Percentiles rank a stretch among this genome's conserved stretches.
Evolutionary conservation across 2,888 invertebrate species (phyloP).

Genomic region (Prenolepis imparis): DNA sequence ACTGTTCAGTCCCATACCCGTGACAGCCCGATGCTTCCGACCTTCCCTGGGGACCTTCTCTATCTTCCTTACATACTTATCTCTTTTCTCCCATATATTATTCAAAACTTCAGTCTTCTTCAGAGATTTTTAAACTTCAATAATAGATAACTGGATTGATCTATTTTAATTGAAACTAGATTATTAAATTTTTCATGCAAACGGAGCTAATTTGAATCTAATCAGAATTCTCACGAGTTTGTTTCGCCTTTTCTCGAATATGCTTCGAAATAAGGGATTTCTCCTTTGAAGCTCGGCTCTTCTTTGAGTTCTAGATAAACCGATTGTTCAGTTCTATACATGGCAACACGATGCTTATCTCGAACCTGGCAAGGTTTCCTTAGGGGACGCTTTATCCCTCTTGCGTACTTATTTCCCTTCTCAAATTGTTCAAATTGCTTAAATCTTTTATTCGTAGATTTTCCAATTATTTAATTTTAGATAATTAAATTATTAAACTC

Average conservation of each 20-base stretch:
- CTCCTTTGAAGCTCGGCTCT: background rate
- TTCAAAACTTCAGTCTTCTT: background rate
- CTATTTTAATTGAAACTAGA: background rate
- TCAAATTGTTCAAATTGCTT: background rate
- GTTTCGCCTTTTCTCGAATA: background rate
- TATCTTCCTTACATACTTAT: background rate
- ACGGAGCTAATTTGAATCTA: background rate
- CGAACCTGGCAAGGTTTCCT: constrained; percentile 7
- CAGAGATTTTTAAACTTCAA: background rate
- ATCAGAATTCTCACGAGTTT: background rate
- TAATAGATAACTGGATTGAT: background rate
- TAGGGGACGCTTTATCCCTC: constrained; percentile 7
- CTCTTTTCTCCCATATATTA: constrained; percentile 14
- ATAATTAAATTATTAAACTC: constrained; percentile 12
- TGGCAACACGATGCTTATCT: background rate
- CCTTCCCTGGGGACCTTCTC: background rate
- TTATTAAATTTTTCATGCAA: background rate
- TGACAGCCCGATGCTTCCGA: background rate
- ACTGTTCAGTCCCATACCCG: constrained; percentile 38
- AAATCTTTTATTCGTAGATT: background rate
- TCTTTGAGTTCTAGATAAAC: constrained; percentile 31
- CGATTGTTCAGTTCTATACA: constrained; percentile 31
- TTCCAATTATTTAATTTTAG: background rate
- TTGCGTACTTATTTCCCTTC: constrained; percentile 5
- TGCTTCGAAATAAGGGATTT: background rate